Conservation (phyloP, 1,140 invertebrate species). For the Bombus sibiricus region DNA sequence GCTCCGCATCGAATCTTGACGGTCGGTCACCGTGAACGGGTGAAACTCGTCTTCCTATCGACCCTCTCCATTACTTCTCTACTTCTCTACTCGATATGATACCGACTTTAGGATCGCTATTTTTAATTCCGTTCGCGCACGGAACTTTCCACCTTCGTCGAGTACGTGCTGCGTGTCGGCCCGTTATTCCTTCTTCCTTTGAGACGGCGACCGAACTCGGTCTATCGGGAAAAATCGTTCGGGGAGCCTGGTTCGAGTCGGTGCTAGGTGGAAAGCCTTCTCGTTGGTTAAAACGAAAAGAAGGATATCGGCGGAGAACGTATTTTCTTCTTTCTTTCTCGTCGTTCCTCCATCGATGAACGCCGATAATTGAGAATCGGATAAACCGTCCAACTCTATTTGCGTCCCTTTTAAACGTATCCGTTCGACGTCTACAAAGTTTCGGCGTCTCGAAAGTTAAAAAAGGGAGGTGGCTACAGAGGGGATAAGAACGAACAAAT, state of each 20-base stretch:
- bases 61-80: too few relatives aligned
- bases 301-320: neutral
- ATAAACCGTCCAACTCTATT: slow-evolving; percentile 6
- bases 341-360: neutral
- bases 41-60: too few relatives aligned
- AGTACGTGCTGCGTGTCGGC: neutral
- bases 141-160: slow-evolving; percentile 21
- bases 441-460: slow-evolving; percentile 34
- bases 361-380: slow-evolving; percentile 36
- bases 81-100: too few relatives aligned
- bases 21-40: too few relatives aligned
- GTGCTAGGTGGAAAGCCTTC: neutral
- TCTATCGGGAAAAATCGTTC: neutral
- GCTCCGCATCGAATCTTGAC: neutral
- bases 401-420: slow-evolving; percentile 7
- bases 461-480: neutral
- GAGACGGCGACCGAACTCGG: neutral
- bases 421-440: slow-evolving; percentile 24
- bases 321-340: neutral
- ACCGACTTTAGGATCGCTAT: neutral
- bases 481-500: neutral
- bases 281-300: slow-evolving; percentile 11
- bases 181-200: neutral
- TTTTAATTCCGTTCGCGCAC: slow-evolving; percentile 22
- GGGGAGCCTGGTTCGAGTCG: neutral